Percentiles rank a stretch among this genome's conserved stretches.
phyloP scores from a whole-genome alignment of 2,113 vertebrate species.

The Toxotes jaculatrix region DNA sequence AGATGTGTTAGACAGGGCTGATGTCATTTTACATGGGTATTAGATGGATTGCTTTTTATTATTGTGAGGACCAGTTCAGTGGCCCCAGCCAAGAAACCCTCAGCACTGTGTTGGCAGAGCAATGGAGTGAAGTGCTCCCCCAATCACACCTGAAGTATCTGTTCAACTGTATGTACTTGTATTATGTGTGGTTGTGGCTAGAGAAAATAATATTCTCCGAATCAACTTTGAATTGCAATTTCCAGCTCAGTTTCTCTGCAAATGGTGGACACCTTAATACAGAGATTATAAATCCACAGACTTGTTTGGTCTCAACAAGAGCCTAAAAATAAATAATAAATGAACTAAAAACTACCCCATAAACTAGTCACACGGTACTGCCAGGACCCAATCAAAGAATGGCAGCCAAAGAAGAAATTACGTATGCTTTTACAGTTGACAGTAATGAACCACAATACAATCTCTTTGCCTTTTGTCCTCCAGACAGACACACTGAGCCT shows the following conservation, averaged over 20 bases:
- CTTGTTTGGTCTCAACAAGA: not conserved
- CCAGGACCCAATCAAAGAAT: not conserved
- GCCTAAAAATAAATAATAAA: not conserved
- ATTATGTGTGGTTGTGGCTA: not conserved
- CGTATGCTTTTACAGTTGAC: conserved; percentile 11
- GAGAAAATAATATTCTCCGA: conserved; percentile 8
- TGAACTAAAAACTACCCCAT: not conserved
- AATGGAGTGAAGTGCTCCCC: not conserved
- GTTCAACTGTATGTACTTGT: not conserved
- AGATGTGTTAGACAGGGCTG: not conserved
- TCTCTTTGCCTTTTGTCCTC: conserved; percentile 17
- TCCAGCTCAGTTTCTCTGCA: not conserved
- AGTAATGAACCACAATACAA: conserved; percentile 20
- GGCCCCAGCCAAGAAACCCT: conserved; percentile 6
- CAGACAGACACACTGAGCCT: conserved; percentile 26
- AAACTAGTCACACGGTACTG: not conserved
- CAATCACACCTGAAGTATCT: conserved; percentile 22
- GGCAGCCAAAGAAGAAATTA: not conserved
- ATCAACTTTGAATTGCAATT: not conserved
- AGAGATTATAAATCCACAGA: not conserved
- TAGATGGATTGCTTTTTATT: conserved; percentile 18
- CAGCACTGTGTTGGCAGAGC: conserved; percentile 7
- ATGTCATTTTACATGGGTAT: conserved; percentile 19
- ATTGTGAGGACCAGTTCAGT: conserved; percentile 17
- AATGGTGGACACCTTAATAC: not conserved